Evolutionary conservation across 2,113 vertebrate genomes (phyloP).

Genomic region (Melozone crissalis): DNA sequence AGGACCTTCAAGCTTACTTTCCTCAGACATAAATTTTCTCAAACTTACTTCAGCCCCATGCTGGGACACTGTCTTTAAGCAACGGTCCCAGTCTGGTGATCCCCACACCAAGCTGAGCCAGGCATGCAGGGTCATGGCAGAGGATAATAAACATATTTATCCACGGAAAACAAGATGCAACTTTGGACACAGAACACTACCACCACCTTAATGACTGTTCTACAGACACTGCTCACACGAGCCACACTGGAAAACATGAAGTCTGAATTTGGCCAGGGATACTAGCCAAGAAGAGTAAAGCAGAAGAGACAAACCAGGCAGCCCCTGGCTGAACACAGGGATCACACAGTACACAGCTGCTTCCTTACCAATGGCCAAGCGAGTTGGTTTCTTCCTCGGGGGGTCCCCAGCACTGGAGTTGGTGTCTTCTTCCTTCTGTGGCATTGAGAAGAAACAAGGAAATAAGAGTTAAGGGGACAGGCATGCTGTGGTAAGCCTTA

Average conservation of each 20-base stretch:
- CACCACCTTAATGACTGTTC: neutral
- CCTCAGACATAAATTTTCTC: neutral
- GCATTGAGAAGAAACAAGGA: neutral
- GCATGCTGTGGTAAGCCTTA: neutral
- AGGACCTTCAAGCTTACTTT: neutral
- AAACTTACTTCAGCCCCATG: neutral
- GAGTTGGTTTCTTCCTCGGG: slow-evolving; percentile 96
- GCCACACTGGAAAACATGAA: neutral
- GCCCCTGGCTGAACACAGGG: neutral
- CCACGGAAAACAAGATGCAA: neutral
- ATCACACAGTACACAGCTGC: rapidly evolving
- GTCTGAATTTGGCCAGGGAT: neutral
- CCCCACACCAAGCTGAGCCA: neutral
- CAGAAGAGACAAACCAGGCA: neutral
- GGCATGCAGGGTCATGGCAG: rapidly evolving
- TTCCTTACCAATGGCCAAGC: slow-evolving; percentile 91
- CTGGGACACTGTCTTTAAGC: neutral
- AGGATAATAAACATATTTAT: neutral
- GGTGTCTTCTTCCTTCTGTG: slow-evolving; percentile 86
- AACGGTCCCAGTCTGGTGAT: neutral
- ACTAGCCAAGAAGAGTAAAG: neutral
- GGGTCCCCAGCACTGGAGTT: slow-evolving; percentile 90
- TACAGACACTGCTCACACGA: neutral
- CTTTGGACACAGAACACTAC: neutral
- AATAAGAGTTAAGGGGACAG: neutral